Conservation (phyloP, 2,113 vertebrate genomes). For the Dolichallabes microphthalmus region DNA sequence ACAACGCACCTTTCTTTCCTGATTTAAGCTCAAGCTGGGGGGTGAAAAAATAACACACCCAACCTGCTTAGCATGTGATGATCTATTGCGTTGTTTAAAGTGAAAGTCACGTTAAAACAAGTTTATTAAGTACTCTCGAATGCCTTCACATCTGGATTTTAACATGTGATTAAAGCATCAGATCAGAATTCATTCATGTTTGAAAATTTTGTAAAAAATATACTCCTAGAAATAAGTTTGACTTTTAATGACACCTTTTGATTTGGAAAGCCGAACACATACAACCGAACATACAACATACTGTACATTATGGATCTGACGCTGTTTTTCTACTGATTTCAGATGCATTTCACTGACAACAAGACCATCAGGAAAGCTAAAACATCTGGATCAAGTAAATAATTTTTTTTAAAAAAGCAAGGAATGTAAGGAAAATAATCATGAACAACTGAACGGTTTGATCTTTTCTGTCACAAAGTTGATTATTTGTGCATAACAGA, state of each 20-base stretch:
- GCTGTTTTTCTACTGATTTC: neutral
- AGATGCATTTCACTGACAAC: neutral
- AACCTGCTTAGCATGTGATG: slow-evolving; percentile 29
- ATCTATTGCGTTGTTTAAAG: neutral
- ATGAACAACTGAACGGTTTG: neutral
- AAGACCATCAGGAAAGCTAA: neutral
- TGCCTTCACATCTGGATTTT: neutral
- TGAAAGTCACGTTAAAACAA: neutral
- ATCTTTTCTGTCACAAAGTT: neutral
- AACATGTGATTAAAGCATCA: neutral
- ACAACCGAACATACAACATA: neutral
- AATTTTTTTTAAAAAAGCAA: too few relatives aligned
- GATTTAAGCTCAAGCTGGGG: neutral
- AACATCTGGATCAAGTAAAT: neutral
- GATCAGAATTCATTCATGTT: neutral
- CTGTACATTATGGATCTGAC: too few relatives aligned
- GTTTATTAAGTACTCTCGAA: neutral
- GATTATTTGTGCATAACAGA: neutral
- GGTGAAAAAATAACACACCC: slow-evolving; percentile 14
- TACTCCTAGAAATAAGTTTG: neutral
- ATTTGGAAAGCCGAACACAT: neutral
- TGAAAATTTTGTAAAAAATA: neutral
- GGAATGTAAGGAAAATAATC: neutral
- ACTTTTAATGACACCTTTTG: neutral
- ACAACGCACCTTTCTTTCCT: slow-evolving; percentile 11